These are phyloP conservation scores for Prionace glauca DNA, from an alignment of 2,797 vertebrate genomes.

Conservation along the genomic window DNA sequence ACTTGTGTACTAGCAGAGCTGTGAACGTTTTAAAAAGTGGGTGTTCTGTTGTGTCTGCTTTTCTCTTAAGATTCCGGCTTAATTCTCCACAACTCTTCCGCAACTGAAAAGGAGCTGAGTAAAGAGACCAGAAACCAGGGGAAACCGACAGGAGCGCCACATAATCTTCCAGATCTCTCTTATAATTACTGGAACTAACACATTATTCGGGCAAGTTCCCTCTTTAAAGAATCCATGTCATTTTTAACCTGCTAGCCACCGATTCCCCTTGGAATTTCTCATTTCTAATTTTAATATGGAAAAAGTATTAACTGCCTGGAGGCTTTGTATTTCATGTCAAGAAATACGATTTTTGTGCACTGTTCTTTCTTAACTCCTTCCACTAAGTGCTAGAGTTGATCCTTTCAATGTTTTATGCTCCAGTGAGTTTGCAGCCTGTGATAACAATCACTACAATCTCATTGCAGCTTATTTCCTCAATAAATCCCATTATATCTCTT, in stretches of 20 bases:
- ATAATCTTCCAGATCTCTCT: not conserved
- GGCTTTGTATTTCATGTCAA: not conserved
- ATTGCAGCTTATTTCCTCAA: not conserved
- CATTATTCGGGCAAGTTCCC: not conserved
- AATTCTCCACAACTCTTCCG: not conserved
- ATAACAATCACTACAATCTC: not conserved
- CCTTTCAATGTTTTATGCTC: not conserved
- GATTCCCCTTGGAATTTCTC: not conserved
- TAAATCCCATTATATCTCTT: not conserved
- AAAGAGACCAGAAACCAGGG: not conserved
- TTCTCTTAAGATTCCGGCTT: not conserved
- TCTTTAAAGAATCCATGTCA: not conserved
- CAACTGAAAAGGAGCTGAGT: not conserved
- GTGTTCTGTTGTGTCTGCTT: not conserved
- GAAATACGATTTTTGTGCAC: not conserved
- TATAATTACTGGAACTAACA: slow-evolving; percentile 24
- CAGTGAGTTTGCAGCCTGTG: not conserved
- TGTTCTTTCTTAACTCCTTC: not conserved
- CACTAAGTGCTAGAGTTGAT: not conserved
- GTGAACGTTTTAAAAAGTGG: not conserved
- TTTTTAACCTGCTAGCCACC: not conserved
- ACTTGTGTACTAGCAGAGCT: not conserved
- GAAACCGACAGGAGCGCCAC: not conserved
- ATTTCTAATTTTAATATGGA: not conserved
- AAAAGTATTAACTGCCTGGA: not conserved